A percentile compares a stretch with the other conserved stretches of the same genome.
phyloP scores from a whole-genome alignment of 2,113 vertebrate species.

The Semnornis frantzii region DNA sequence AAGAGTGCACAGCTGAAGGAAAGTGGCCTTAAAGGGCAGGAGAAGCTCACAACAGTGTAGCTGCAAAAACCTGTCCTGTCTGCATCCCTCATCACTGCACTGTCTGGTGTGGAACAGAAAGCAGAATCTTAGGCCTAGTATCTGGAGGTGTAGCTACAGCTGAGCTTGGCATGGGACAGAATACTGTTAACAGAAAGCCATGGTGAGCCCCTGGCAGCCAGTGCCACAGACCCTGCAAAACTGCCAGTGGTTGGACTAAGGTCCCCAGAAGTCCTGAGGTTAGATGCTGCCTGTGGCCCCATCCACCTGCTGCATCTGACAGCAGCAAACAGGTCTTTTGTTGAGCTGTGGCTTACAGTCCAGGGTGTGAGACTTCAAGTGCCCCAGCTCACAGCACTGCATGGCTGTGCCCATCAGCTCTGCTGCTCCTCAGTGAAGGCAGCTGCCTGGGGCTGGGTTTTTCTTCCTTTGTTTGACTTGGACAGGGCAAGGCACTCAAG shows the following conservation, averaged over 20 bases:
- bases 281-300: neutral
- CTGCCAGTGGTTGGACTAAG: neutral
- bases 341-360: neutral
- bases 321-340: neutral
- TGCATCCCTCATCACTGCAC: neutral
- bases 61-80: neutral
- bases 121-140: neutral
- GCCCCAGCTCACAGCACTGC: neutral
- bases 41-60: neutral
- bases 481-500: neutral
- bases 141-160: neutral
- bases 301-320: neutral
- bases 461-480: neutral
- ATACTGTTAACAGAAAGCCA: neutral
- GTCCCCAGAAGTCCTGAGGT: neutral
- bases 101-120: neutral
- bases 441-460: too few relatives aligned
- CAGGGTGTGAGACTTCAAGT: neutral
- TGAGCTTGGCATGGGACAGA: neutral
- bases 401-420: accelerated
- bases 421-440: neutral
- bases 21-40: neutral
- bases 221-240: neutral
- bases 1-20: neutral
- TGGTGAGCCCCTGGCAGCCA: neutral